Base-by-base conservation (phyloP, 2,797 vertebrate species). In the Lagocephalus sceleratus region DNA sequence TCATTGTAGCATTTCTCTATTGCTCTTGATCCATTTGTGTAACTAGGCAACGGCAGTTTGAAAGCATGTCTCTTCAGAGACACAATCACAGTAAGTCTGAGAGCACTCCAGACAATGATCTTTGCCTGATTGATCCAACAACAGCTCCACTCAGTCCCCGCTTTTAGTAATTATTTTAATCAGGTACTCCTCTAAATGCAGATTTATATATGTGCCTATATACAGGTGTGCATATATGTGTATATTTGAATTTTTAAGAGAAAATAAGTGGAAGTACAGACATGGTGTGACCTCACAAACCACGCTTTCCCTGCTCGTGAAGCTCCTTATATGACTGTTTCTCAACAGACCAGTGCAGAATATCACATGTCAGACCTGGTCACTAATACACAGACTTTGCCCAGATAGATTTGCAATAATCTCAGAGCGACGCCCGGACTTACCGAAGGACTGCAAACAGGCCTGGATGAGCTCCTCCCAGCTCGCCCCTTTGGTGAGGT, bases 381-480 rank as follows among this genome's bases (percentile, higher is more conserved):
- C 19, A 17, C 14, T 41, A 23, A 40, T 6, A 19, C 25, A 22
- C 17, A 40, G 29, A 35, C 32, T 15, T 17, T 3, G 12, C 29
- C 11, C 54, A 44, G 26, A 23, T n/a, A 40, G 50, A 60, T 47
- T 32, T 47, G 25, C 29, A 12, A 14, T 15, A 9, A 29, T 17
- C 8, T 16, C 39, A 20, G 58, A 53, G 32, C 32, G 12, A 35
- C 32, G 19, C 6, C 1, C 40, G 41, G 60, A 93, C 96, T 95
- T 87, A 98, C 96, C 95, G 20, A 98, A 98, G 59, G 88, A 92
- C 49, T 96, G 93, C 83, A 98, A 87, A 63, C 95, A 97, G 74
- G 92, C 90, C 75, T 97, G 94, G 75, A 98, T 92, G 61, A 98
- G 92, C 69, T 95, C 94, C 74, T 98, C 94, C 90, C 96, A 90